Evolutionary conservation across 2,113 vertebrate genomes (phyloP).

Genomic region (Podilymbus podiceps): DNA sequence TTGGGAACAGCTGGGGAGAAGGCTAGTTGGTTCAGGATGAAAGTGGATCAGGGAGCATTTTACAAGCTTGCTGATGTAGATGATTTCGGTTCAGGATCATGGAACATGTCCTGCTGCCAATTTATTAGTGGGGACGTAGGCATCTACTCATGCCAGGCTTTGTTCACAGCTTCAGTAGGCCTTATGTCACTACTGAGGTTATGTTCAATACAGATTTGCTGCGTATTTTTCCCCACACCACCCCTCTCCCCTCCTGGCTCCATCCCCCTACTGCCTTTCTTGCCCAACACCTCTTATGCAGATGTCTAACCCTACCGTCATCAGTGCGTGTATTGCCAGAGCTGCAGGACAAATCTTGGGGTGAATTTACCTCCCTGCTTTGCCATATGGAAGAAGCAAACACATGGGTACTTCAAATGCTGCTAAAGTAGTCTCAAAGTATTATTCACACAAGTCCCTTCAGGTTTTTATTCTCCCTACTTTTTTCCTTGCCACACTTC

Average conservation of each 20-base stretch:
- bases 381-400: neutral
- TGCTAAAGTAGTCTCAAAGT: neutral
- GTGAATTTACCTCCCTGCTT: neutral
- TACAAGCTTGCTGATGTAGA: neutral
- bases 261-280: neutral
- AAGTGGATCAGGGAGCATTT: neutral
- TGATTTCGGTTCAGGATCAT: neutral
- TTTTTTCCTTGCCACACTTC: neutral
- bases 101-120: neutral
- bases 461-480: neutral
- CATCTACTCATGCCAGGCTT: neutral
- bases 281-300: neutral
- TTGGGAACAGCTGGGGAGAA: neutral
- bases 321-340: neutral
- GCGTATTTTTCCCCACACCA: neutral
- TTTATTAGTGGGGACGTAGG: neutral
- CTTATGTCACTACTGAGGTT: neutral
- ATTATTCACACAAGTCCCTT: neutral
- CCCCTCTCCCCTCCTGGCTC: neutral
- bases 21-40: neutral
- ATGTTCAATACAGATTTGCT: neutral
- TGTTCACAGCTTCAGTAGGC: neutral
- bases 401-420: neutral
- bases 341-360: neutral
- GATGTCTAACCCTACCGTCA: neutral